Evolutionary conservation across 1,140 invertebrate genomes (phyloP).

Genomic region (Platorchestia sp.): DNA sequence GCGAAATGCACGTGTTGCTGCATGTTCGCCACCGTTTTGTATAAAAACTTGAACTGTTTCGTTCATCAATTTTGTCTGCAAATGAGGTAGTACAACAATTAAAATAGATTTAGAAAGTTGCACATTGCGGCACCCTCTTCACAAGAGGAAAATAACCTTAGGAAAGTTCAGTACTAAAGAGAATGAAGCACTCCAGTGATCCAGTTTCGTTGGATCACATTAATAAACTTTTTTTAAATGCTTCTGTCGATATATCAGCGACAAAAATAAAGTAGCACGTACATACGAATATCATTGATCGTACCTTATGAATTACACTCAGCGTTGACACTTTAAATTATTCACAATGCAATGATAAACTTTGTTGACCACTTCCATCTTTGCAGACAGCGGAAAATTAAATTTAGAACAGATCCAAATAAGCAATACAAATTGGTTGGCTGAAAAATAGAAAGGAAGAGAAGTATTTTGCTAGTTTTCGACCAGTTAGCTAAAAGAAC

Average conservation of each 20-base stretch:
- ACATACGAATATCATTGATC: neutral
- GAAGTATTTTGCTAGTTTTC: neutral
- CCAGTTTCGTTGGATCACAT: too few relatives aligned
- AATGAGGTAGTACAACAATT: too few relatives aligned
- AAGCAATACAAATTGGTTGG: neutral
- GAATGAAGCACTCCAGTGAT: too few relatives aligned
- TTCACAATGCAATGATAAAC: neutral
- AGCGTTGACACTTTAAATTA: neutral
- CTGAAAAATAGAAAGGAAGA: neutral
- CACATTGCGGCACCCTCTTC: too few relatives aligned
- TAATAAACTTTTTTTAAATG: too few relatives aligned
- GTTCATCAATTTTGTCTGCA: too few relatives aligned
- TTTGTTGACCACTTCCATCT: neutral
- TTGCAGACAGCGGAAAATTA: neutral
- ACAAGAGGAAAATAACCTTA: too few relatives aligned
- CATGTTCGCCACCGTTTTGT: too few relatives aligned
- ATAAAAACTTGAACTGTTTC: too few relatives aligned
- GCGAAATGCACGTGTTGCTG: too few relatives aligned
- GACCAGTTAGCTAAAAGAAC: neutral
- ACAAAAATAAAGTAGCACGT: neutral
- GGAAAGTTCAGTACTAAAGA: too few relatives aligned
- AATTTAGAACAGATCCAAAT: neutral
- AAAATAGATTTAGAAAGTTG: too few relatives aligned
- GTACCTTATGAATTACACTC: neutral
- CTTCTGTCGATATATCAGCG: neutral